Base-by-base conservation (phyloP, 1,140 invertebrate species). In the Trichonephila clavipes region DNA sequence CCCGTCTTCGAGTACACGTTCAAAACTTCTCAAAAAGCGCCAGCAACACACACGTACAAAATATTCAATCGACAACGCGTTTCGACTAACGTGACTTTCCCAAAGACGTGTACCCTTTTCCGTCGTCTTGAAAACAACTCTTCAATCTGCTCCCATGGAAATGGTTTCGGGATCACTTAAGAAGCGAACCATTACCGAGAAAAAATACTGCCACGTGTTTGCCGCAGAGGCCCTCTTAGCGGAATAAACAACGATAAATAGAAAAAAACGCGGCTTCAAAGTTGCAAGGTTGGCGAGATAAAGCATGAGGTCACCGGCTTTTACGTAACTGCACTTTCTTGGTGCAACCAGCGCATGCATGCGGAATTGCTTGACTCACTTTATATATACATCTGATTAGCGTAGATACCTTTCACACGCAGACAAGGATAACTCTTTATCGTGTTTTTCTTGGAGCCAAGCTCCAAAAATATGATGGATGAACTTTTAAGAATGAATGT, bases 181-280 rank as follows among this genome's bases (percentile, higher is more conserved):
- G 24, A 28, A 40, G 72, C 5, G 72, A 19, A 77, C 51, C 51
- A 51, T 51, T 10, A 40, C 72, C 34, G 28, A 77, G 28, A 77
- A 34, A 77, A 77, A 64, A 40, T 8, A 77, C 18, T 34, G 12
- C 28, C 72, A 34, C 72, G 18, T 40, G 72, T 21, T 40, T 34
- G 72, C 34, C 72, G 18, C 72, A 6, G 28, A 40, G 28, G 14
- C 14, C 14, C 72, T 77, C 72, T 77, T 77, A 28, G 24, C 18
- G 72, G 72, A 77, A 77, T 77, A 77, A 77, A 77, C 72, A 77
- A 40, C 28, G 72, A 77, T 40, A 77, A 34, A 77, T 77, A 28
- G 28, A 18, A 18, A 12, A 28, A 28, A 28, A 28, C 72, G 72
- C 28, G 28, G 24, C 28, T 18, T 34, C 24, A 34, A 28, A 28